These are phyloP conservation scores for Andricus grossulariae DNA, from an alignment of 1,140 invertebrate genomes.

Conservation along the genomic window DNA sequence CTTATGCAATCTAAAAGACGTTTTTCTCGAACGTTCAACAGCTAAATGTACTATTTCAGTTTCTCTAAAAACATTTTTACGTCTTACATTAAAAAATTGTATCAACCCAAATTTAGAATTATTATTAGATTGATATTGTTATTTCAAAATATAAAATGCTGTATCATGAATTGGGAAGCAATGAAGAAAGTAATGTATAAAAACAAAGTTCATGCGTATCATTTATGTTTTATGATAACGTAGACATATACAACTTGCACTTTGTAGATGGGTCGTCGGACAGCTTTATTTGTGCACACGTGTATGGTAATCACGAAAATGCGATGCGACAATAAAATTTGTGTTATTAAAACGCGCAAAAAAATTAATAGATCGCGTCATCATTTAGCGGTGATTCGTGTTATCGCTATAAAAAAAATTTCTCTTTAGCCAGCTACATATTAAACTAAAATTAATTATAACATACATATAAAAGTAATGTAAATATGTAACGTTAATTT, in stretches of 20 bases:
- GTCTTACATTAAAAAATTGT: too few species aligned
- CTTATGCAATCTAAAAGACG: too few species aligned
- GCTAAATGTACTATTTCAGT: too few species aligned
- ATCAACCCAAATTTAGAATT: too few species aligned
- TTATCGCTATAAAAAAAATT: conserved; percentile 1
- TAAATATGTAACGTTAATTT: too few species aligned
- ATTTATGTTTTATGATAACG: conserved; percentile 13
- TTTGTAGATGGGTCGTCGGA: conserved; percentile 30
- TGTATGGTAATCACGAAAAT: conserved; percentile 55
- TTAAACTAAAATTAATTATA: too few species aligned
- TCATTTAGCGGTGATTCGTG: not conserved
- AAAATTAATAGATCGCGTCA: conserved; percentile 48
- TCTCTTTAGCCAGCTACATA: too few species aligned
- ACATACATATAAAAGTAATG: too few species aligned
- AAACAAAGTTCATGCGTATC: not conserved
- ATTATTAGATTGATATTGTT: too few species aligned
- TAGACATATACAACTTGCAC: conserved; percentile 16
- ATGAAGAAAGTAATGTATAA: not conserved
- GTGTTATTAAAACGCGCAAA: conserved; percentile 49
- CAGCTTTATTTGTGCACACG: conserved; percentile 11
- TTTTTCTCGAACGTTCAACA: too few species aligned
- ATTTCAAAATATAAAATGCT: not conserved
- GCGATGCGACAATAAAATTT: conserved; percentile 49
- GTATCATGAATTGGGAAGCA: not conserved
- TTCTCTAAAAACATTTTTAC: too few species aligned